Conservation (phyloP, 1,140 invertebrate species). For the Drosophila nasuta region DNA sequence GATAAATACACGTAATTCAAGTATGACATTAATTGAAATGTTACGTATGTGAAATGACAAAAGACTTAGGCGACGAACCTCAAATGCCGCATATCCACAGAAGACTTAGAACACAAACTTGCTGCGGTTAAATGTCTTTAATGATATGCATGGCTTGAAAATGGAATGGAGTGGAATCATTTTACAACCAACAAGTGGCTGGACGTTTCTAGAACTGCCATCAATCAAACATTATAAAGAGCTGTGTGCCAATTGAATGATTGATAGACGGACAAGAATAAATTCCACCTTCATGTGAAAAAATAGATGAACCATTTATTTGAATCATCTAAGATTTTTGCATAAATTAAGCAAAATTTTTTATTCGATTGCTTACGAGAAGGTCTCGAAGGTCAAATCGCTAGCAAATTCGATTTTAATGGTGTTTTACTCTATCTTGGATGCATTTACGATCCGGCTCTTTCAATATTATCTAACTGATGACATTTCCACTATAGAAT, state of each 20-base stretch:
- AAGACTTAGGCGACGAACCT: slow-evolving; percentile 61
- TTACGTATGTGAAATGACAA: slow-evolving; percentile 57
- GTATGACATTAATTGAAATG: slow-evolving; percentile 67
- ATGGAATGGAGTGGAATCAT: not conserved
- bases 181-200: slow-evolving; percentile 2
- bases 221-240: slow-evolving; percentile 5
- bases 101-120: slow-evolving; percentile 44
- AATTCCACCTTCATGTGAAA: too few relatives aligned
- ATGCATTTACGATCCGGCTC: not conserved
- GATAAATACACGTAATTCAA: not conserved
- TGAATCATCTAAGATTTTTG: not conserved
- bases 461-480: not conserved
- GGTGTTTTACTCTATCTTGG: not conserved
- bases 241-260: not conserved
- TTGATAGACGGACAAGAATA: not conserved
- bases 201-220: slow-evolving; percentile 7
- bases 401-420: not conserved
- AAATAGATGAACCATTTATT: not conserved
- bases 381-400: not conserved
- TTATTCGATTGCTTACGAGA: not conserved
- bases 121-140: slow-evolving; percentile 5
- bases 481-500: slow-evolving; percentile 4
- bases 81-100: slow-evolving; percentile 35
- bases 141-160: slow-evolving; percentile 1
- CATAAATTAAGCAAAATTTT: not conserved